These are phyloP conservation scores for Phallusia fumigata DNA, from an alignment of 23 tunicate species.

Conservation along the genomic window DNA sequence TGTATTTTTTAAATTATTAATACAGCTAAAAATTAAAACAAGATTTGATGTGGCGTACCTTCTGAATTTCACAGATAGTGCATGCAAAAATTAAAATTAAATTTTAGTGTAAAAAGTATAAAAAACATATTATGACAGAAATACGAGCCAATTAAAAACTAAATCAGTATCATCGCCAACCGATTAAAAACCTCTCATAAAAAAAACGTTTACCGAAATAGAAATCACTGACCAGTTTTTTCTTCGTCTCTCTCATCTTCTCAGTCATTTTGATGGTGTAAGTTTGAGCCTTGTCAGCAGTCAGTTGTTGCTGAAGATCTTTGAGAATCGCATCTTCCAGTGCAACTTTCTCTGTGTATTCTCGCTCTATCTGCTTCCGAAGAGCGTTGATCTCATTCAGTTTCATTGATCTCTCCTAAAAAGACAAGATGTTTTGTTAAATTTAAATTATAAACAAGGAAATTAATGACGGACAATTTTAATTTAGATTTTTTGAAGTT, in stretches of 20 bases:
- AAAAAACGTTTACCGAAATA: too few species aligned
- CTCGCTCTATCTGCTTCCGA: conserved; percentile 78
- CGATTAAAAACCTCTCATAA: too few species aligned
- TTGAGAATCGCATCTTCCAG: conserved; percentile 78
- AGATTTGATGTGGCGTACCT: neutral
- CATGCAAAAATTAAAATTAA: too few species aligned
- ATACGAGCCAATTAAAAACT: too few species aligned
- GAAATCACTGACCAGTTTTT: conserved; percentile 55
- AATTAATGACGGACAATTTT: too few species aligned
- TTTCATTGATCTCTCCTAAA: conserved; percentile 73
- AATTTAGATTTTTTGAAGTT: too few species aligned
- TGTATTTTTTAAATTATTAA: too few species aligned
- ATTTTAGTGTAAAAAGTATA: too few species aligned
- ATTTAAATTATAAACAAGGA: too few species aligned
- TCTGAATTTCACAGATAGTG: too few species aligned
- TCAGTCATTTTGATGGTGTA: conserved; percentile 77
- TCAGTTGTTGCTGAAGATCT: conserved; percentile 79
- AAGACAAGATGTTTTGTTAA: neutral
- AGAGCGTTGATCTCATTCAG: conserved; percentile 78
- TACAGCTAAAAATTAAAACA: neutral
- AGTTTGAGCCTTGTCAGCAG: conserved; percentile 81
- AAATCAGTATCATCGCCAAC: too few species aligned
- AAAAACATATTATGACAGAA: too few species aligned
- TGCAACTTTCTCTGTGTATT: conserved; percentile 76
- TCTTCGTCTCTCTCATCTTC: conserved; percentile 58